Base-by-base conservation (phyloP, 2,888 invertebrate species). In the Dyspetes luteomarginatus region DNA sequence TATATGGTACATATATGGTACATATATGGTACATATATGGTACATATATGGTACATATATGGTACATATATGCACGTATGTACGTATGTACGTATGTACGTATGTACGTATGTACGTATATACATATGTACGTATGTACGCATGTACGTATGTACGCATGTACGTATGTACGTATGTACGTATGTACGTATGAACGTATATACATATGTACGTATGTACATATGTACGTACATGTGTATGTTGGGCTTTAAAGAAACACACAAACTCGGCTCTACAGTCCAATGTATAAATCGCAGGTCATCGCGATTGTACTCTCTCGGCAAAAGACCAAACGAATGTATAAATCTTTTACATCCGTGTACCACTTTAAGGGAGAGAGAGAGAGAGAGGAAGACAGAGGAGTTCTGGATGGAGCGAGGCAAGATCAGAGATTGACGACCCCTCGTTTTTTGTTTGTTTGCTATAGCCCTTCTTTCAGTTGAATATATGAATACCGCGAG, bases 221-320 rank as follows among this genome's bases (percentile, higher is more conserved):
- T 36, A 28, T 28, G 15, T 12, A 43, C 9, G 15, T 45, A 45
- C 15, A 45, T 15, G 9, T 45, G 24, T 5, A 19, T 28, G 12
- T 17, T 24, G 52, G 43, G 17, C 15, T 7, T 65, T 28, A 7
- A 62, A 19, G 30, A 5, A 62, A 17, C 19, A 56, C 52, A 73
- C 62, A 50, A 48, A 48, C 67, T 45, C 45, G 52, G 69, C 64
- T 74, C 79, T 52, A 30, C 48, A 41, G 78, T 69, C 55, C 65
- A 77, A 77, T 78, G 83, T 78, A 87, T 88, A 88, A 87, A 87
- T 86, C 86, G 82, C 83, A 83, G 88, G 87, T 87, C 88, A 88
- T 88, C 86, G 86, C 73, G 86, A 86, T 86, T 48, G 48, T 43
- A 65, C 82, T 82, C 79, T 83, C 82, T 84, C 81, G 83, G 82